These are phyloP conservation scores for Thymelicus lineola DNA, from an alignment of 2,888 invertebrate genomes.

Conservation along the genomic window DNA sequence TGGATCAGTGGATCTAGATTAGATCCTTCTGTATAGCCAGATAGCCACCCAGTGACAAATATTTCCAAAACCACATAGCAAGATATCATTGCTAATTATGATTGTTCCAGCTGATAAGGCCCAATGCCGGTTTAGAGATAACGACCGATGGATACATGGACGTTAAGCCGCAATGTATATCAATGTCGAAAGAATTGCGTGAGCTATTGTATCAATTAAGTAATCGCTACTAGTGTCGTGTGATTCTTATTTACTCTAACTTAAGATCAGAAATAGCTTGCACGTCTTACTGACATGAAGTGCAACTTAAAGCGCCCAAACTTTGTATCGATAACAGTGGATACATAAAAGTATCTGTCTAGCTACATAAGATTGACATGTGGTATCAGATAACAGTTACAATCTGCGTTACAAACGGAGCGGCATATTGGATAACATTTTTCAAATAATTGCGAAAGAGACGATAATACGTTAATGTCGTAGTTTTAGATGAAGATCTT, in stretches of 20 bases:
- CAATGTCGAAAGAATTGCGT: conserved; percentile 33
- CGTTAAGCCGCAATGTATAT: conserved; percentile 19
- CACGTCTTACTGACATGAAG: not conserved
- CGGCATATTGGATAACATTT: not conserved
- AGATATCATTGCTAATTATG: conserved; percentile 37
- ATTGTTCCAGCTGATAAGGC: conserved; percentile 35
- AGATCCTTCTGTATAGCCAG: not conserved
- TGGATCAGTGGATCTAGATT: not conserved
- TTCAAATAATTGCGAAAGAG: not conserved
- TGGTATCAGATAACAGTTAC: conserved; percentile 18
- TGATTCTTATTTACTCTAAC: conserved; percentile 10
- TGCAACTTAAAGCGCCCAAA: conserved; percentile 5
- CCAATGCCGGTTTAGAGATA: conserved; percentile 29
- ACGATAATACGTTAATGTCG: not conserved
- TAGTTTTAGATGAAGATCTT: too few relatives aligned
- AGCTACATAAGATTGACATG: conserved; percentile 5
- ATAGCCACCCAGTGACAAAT: conserved; percentile 7
- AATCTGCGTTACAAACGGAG: conserved; percentile 3
- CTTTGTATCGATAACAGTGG: conserved; percentile 3
- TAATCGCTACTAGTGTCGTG: not conserved
- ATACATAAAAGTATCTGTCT: conserved; percentile 4
- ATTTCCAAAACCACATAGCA: conserved; percentile 33
- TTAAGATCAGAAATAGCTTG: conserved; percentile 14
- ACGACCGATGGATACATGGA: conserved; percentile 27
- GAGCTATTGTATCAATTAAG: conserved; percentile 8